Evolutionary conservation across 23 tunicate genomes (phyloP), one percentile per base, ranked within the genome.

Genomic region (Phallusia fumigata): DNA sequence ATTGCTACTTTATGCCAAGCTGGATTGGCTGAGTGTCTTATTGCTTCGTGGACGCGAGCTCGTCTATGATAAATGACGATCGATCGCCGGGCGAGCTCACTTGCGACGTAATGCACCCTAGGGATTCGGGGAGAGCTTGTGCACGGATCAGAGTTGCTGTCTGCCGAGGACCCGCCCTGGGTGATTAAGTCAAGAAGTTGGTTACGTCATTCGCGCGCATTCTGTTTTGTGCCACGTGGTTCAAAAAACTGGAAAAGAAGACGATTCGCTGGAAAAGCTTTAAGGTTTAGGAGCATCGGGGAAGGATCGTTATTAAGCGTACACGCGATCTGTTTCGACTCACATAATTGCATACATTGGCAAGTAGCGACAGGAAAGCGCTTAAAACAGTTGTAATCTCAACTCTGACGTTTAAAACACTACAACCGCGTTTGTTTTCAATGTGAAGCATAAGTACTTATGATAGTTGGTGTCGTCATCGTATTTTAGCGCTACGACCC

Each of bases 41-140:
- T 58, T 58, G 69, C 69, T 13, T 58, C 13, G 69, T 58, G 69
- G 69, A 22, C 16, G 69, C 28, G 69, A 58, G 69, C 69, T 58
- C 69, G 26, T 58, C 69, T 58, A 74, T 74, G 13, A 74, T 74
- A 74, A 33, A 74, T 74, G 77, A 74, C 40, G 40, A 74, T 74
- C 77, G 77, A 74, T 74, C 40, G 34, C 35, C 36, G 22, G 35
- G 31, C 0, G 15, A 74, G 40, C 22, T 74, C n/a, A 3, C 77
- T 16, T 0, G 77, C 77, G 36, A 74, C 45, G 40, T 74, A 74
- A 74, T 74, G 77, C 77, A 32, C 77, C 77, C 22, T 11, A 1
- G 69, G 69, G 69, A 58, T 58, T 58, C 26, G 3, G 16, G n/a
- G 69, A 22, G 26, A 22, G 69, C 3, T 3, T 6, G 28, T 58